Evolutionary conservation across 1,140 invertebrate species (phyloP), one percentile per base, ranked within the genome.

Genomic region (Mycetomoellerius zeteki): DNA sequence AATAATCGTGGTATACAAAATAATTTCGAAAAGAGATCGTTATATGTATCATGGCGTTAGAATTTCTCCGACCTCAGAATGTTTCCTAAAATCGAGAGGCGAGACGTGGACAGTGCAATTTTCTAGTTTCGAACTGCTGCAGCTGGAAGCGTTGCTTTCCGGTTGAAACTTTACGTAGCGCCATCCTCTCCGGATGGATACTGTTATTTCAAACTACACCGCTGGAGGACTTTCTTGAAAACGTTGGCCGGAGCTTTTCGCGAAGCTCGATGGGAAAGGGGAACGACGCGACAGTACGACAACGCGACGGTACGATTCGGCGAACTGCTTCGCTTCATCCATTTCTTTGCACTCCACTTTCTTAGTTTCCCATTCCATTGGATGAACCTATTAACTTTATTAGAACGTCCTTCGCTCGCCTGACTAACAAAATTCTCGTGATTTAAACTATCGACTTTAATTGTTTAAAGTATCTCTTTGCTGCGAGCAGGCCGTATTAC

Each of bases 371-470:
- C 47, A 82, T 82, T 67, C 73, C 54, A 64, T 84, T 73, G 77
- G 67, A 73, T 33, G 58, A 71, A 82, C 78, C 77, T 86, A 82
- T 86, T 86, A 86, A 82, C 78, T 81, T 82, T 86, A 86, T 86
- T 86, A 86, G 81, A 86, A 73, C 43, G 27, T n/a, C 33, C 27
- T 30, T 7, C 33, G 84, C 78, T 52, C 47, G 30, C 33, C 16
- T 27, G 43, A 69, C 76, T 67, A 60, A 69, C 62, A 21, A n/a
- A 80, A 80, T 67, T 78, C 33, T 50, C 52, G 60, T 69, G 76
- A 86, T 86, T 86, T 86, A 69, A 81, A 80, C 27, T 43, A 69
- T 86, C 52, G 64, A 86, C 27, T 81, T 81, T 80, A 86, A 86
- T 80, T 86, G 75, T 78, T 69, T 67, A 33, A 86, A 81, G 50